Evolutionary conservation across 2,113 vertebrate species (phyloP).

Genomic region (Erythrocercus mccallii): DNA sequence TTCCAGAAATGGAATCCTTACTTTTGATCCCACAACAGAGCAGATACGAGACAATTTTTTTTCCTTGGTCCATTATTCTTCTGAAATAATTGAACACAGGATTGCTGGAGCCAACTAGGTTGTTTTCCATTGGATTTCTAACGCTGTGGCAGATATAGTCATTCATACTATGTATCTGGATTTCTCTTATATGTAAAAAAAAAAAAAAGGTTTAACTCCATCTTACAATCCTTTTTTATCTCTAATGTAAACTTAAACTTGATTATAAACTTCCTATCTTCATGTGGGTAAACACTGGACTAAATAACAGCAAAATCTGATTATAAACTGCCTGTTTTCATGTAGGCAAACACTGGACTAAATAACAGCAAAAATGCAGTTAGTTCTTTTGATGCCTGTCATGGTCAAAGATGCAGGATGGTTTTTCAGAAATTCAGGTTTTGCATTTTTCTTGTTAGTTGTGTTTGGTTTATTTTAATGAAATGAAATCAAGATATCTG

Average conservation of each 20-base stretch:
- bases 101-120: background rate
- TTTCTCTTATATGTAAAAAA: background rate
- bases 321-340: background rate
- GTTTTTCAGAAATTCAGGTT: background rate
- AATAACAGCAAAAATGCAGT: background rate
- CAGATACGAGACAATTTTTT: background rate
- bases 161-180: background rate
- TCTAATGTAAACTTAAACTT: background rate
- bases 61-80: background rate
- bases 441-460: background rate
- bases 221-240: background rate
- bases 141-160: background rate
- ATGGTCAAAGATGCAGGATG: background rate
- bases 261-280: background rate
- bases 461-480: background rate
- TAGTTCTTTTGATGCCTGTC: background rate
- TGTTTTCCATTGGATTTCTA: background rate
- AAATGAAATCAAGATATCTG: background rate
- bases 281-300: background rate
- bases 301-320: background rate
- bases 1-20: background rate
- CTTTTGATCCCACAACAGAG: background rate
- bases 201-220: background rate
- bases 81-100: background rate
- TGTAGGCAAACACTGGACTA: background rate